These are phyloP conservation scores for Wiebesia pumilae DNA, from an alignment of 1,140 invertebrate genomes.

Conservation along the genomic window DNA sequence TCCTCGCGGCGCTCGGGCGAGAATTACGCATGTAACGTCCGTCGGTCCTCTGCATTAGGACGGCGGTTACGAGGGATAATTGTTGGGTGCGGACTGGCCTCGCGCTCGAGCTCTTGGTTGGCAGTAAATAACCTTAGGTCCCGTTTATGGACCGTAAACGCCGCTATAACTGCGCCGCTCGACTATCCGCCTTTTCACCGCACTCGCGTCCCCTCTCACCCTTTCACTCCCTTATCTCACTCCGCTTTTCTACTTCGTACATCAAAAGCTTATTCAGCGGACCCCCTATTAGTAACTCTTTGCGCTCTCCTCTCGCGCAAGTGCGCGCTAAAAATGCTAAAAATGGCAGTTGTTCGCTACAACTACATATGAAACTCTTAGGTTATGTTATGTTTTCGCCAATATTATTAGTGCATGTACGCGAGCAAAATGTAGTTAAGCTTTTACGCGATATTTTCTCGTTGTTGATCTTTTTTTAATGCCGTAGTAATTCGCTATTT, in stretches of 20 bases:
- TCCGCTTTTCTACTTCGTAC: slow-evolving; percentile 62
- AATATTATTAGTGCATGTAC: too few species aligned
- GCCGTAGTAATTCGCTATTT: too few species aligned
- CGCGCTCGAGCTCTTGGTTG: slow-evolving; percentile 19
- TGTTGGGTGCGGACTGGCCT: slow-evolving; percentile 54
- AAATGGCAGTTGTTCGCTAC: neutral
- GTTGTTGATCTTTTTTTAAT: too few species aligned
- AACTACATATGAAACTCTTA: neutral
- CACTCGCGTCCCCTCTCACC: neutral
- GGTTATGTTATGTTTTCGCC: too few species aligned
- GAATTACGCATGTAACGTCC: slow-evolving; percentile 42
- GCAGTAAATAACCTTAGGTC: slow-evolving; percentile 64
- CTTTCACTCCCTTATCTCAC: slow-evolving; percentile 7
- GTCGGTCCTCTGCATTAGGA: slow-evolving; percentile 57
- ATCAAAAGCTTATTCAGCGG: slow-evolving; percentile 55
- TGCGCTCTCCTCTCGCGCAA: neutral
- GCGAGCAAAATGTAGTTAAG: neutral
- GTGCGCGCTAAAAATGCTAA: neutral
- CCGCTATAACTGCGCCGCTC: slow-evolving; percentile 57
- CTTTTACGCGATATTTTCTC: neutral
- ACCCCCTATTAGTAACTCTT: slow-evolving; percentile 36
- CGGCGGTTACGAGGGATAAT: slow-evolving; percentile 62
- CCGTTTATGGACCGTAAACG: slow-evolving; percentile 66
- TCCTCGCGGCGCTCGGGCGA: neutral
- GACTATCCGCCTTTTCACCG: slow-evolving; percentile 40